Evolutionary conservation across 2,797 vertebrate species (phyloP).

Genomic region (Aulostomus chinensis): DNA sequence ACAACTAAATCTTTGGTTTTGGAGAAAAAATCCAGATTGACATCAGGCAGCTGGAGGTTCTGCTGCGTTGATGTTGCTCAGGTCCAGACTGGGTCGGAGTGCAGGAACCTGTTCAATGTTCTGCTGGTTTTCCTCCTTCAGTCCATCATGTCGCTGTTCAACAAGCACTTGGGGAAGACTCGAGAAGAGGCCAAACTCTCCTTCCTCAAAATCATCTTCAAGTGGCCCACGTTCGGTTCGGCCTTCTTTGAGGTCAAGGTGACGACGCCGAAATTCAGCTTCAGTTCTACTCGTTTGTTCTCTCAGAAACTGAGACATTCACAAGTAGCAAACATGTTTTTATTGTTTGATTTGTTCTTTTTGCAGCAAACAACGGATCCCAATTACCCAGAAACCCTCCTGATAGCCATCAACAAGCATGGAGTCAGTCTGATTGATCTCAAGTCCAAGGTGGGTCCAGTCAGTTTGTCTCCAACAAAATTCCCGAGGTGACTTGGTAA

Average conservation of each 20-base stretch:
- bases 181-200: slow-evolving; percentile 93
- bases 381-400: slow-evolving; percentile 94
- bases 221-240: slow-evolving; percentile 96
- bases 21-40: too few species aligned
- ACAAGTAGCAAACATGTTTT: too few species aligned
- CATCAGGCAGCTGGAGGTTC: too few species aligned
- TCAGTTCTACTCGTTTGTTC: too few species aligned
- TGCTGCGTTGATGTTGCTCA: too few species aligned
- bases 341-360: not conserved
- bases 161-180: slow-evolving; percentile 91
- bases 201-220: slow-evolving; percentile 94
- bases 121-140: slow-evolving; percentile 63
- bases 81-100: too few species aligned
- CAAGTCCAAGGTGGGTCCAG: slow-evolving; percentile 85
- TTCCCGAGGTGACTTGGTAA: too few species aligned
- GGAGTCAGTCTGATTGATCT: slow-evolving; percentile 97
- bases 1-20: too few species aligned
- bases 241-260: slow-evolving; percentile 99
- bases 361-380: slow-evolving; percentile 97
- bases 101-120: not conserved
- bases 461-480: not conserved
- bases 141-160: slow-evolving; percentile 91
- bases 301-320: too few species aligned
- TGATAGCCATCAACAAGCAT: slow-evolving; percentile 97
- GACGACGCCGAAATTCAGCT: too few species aligned